These are phyloP conservation scores for Allophyes oxyacanthae DNA, from an alignment of 2,888 invertebrate species.

Conservation along the genomic window DNA sequence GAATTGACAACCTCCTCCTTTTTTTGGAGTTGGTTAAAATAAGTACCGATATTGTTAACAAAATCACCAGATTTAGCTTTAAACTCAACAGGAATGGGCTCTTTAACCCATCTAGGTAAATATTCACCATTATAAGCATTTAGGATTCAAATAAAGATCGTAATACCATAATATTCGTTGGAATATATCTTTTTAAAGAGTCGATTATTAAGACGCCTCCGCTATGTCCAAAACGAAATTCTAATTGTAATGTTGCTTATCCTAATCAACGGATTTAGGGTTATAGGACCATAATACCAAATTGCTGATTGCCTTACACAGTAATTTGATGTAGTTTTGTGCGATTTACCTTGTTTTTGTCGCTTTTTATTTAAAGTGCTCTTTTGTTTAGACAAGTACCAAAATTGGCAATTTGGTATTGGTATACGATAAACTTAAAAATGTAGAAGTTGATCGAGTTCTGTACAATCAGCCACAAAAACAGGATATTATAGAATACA, in stretches of 20 bases:
- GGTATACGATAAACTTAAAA: too few relatives aligned
- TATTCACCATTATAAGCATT: conserved; percentile 21
- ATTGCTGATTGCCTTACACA: conserved; percentile 21
- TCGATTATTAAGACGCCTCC: conserved; percentile 23
- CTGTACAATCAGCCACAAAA: too few relatives aligned
- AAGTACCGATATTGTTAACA: conserved; percentile 1
- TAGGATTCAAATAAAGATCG: conserved; percentile 24
- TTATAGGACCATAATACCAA: conserved; percentile 21
- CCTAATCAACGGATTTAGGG: conserved; percentile 11
- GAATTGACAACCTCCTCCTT: too few relatives aligned
- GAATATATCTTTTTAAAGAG: conserved; percentile 22
- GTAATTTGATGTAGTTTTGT: conserved; percentile 8
- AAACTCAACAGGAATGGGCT: conserved; percentile 10
- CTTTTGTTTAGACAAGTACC: background rate
- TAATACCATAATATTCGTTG: conserved; percentile 13
- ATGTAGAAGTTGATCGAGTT: too few relatives aligned
- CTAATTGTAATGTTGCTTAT: conserved; percentile 17
- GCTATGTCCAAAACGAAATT: conserved; percentile 39
- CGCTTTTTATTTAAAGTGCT: background rate
- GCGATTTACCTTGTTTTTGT: background rate
- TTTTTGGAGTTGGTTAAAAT: too few relatives aligned
- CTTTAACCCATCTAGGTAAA: conserved; percentile 3
- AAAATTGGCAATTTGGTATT: background rate
- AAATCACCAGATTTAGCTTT: conserved; percentile 23
- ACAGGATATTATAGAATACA: too few relatives aligned